Evolutionary conservation across 2,113 vertebrate genomes (phyloP), one percentile per base, ranked within the genome.

Genomic region (Sitta europaea): DNA sequence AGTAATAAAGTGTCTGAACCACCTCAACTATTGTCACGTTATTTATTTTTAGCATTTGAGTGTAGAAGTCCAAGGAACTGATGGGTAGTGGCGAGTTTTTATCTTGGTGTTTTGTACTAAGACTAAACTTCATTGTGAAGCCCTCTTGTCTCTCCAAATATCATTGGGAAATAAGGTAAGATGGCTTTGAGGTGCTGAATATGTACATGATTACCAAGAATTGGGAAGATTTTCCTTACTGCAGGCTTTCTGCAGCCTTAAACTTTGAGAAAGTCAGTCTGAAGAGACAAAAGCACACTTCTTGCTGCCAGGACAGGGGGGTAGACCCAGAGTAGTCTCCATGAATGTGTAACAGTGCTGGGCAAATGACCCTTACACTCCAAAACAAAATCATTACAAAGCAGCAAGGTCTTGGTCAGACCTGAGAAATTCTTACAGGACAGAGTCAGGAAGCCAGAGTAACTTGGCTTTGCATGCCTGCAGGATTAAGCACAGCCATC

Each of bases 151-250:
- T 76, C 58, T n/a, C 25, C 67, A 59, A 58, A 63, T 8, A 42
- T 11, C 4, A 2, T 0, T 6, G 25, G 19, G 38, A 91, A 78
- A 50, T 28, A 11, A 54, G 47, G 29, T 2, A 23, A 42, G 43
- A 50, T 31, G 38, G 28, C 36, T 78, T 87, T 9, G 10, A 57
- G 4, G 11, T 28, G 6, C 15, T 48, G 28, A 12, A 53, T 5
- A 31, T 7, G 9, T 6, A 29, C 0, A 0, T 5, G 14, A 24
- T 50, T 35, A 71, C 16, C 17, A 65, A 14, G 3, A 88, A 78
- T 8, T 9, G 14, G 31, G 7, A 45, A 58, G 35, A 15, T 71
- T 67, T 76, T 67, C 43, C 35, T 72, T 67, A 45, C 40, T 58
- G 50, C 28, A 71, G 18, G 25, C 3, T 70, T 38, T 78, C 22